Evolutionary conservation across 2,797 vertebrate genomes (phyloP).

Genomic region (Lagorchestes hirsutus): DNA sequence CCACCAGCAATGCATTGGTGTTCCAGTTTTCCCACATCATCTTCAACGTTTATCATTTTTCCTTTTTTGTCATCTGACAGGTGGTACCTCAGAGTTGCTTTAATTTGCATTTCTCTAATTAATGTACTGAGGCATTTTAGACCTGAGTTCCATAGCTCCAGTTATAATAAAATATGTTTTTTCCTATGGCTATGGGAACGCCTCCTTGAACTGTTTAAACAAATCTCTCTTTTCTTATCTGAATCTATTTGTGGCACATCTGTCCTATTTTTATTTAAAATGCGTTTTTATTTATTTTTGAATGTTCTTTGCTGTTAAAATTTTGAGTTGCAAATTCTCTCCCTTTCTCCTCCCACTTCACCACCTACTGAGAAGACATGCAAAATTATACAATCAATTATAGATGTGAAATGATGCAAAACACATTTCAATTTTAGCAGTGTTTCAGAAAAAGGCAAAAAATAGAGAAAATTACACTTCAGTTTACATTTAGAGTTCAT

Average conservation of each 20-base stretch:
- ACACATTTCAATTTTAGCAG: neutral
- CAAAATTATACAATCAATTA: neutral
- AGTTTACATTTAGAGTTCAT: neutral
- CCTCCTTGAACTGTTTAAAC: neutral
- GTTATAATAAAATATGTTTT: neutral
- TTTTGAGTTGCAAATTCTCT: neutral
- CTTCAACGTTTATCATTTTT: no score
- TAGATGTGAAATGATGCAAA: neutral
- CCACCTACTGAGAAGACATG: neutral
- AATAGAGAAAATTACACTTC: neutral
- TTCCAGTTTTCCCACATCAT: no score
- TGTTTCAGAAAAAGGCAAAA: neutral
- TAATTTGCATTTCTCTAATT: no score
- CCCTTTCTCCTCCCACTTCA: neutral
- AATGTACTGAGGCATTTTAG: no score
- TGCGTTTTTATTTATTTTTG: neutral
- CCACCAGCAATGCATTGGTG: no score
- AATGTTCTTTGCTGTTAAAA: neutral
- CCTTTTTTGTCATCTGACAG: no score
- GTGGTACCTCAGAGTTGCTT: no score
- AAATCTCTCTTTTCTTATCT: neutral
- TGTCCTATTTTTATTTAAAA: neutral
- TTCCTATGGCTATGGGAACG: neutral
- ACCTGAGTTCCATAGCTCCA: neutral
- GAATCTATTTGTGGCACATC: neutral